A percentile compares a stretch with the other conserved stretches of the same genome.
phyloP scores from a whole-genome alignment of 1,140 invertebrate species.

The Ceratitis capitata region DNA sequence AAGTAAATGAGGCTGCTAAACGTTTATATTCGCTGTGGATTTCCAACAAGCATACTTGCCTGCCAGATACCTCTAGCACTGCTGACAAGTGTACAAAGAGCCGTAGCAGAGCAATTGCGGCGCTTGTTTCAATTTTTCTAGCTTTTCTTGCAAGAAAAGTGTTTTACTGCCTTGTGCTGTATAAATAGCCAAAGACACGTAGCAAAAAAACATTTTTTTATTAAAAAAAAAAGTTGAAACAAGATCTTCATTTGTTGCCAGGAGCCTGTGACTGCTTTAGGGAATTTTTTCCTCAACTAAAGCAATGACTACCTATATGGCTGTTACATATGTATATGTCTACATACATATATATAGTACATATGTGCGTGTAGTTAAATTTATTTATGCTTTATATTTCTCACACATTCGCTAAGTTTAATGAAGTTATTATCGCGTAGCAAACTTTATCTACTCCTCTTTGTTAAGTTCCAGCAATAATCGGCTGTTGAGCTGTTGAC shows the following conservation, averaged over 20 bases:
- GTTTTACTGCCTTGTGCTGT: background rate
- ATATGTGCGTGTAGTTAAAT: too few species aligned
- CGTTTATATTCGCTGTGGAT: background rate
- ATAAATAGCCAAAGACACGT: background rate
- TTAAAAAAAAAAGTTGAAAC: background rate
- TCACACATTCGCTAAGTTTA: background rate
- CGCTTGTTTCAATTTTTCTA: background rate
- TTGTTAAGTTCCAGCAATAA: background rate
- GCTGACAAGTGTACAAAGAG: background rate
- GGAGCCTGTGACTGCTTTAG: too few species aligned
- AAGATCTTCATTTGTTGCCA: background rate
- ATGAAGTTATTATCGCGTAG: slow-evolving; percentile 7
- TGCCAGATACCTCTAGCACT: background rate
- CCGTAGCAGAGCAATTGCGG: background rate
- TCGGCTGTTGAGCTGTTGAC: slow-evolving; percentile 10
- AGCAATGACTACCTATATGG: too few species aligned
- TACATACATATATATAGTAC: background rate
- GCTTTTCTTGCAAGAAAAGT: background rate
- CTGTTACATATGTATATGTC: too few species aligned
- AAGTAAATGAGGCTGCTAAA: background rate
- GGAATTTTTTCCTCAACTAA: too few species aligned
- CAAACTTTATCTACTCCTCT: background rate
- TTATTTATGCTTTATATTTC: background rate
- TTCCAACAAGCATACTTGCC: background rate
- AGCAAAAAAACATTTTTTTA: background rate